Conservation (phyloP, 2,797 vertebrate genomes). For the Uromys caudimaculatus region DNA sequence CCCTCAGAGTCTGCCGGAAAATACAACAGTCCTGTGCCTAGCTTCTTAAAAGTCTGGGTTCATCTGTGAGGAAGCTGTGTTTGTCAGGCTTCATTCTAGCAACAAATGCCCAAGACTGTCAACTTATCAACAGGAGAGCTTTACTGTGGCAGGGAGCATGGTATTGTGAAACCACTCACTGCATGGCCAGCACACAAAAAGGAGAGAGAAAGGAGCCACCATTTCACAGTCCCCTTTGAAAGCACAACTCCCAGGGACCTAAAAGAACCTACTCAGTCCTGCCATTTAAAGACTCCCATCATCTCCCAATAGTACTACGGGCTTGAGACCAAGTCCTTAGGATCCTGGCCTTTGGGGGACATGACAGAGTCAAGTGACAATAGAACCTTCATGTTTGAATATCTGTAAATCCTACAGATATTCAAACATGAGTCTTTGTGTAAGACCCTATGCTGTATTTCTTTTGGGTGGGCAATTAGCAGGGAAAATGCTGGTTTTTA, state of each 20-base stretch:
- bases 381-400: neutral
- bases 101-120: neutral
- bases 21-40: neutral
- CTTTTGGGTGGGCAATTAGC: neutral
- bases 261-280: neutral
- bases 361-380: neutral
- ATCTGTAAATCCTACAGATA: accelerated
- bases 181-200: neutral
- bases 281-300: neutral
- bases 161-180: neutral
- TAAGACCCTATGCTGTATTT: neutral
- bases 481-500: neutral
- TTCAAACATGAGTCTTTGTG: accelerated
- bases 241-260: neutral
- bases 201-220: neutral
- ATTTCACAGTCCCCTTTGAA: neutral
- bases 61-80: accelerated
- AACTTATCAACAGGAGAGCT: neutral
- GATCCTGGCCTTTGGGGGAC: neutral
- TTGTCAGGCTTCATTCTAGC: neutral
- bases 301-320: neutral
- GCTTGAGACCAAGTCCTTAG: neutral
- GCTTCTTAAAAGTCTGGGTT: too few species aligned
- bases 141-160: neutral
- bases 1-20: neutral